These are phyloP conservation scores for Melospiza georgiana DNA, from an alignment of 2,113 vertebrate genomes.

Conservation along the genomic window DNA sequence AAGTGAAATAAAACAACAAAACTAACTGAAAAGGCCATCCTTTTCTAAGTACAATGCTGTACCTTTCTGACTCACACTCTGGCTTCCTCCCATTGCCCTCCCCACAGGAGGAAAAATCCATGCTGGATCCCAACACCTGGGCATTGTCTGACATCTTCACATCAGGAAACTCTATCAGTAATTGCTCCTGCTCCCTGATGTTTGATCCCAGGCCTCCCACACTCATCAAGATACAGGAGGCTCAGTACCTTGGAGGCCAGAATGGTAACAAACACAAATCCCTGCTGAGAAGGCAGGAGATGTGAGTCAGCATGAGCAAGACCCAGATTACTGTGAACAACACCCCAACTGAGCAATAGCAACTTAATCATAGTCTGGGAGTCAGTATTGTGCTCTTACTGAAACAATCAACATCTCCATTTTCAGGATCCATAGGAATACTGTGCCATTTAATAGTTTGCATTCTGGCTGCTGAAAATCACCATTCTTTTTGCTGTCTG, in stretches of 20 bases:
- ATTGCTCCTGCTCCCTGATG: neutral
- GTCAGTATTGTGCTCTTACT: neutral
- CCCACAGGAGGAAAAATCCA: neutral
- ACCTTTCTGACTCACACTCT: constrained; percentile 1
- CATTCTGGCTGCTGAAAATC: constrained; percentile 1
- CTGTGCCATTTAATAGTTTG: constrained; percentile 9
- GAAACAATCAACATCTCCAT: neutral
- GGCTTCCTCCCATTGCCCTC: neutral
- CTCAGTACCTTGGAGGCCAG: neutral
- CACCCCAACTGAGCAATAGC: neutral
- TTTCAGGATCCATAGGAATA: neutral
- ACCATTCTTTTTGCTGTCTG: neutral
- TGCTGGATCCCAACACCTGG: neutral
- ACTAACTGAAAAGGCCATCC: neutral
- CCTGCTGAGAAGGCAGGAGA: neutral
- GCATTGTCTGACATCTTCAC: neutral
- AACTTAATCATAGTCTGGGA: neutral
- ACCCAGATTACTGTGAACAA: constrained; percentile 1
- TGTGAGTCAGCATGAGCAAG: constrained; percentile 51
- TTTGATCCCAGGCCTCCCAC: constrained; percentile 23
- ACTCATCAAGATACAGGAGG: neutral
- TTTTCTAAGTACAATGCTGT: neutral
- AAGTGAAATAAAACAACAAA: neutral
- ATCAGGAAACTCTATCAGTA: neutral
- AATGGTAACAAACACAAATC: neutral